Percentiles rank a stretch among this genome's conserved stretches.
Evolutionary conservation across 2,888 invertebrate species (phyloP).

Genomic region (Rhingia rostrata): DNA sequence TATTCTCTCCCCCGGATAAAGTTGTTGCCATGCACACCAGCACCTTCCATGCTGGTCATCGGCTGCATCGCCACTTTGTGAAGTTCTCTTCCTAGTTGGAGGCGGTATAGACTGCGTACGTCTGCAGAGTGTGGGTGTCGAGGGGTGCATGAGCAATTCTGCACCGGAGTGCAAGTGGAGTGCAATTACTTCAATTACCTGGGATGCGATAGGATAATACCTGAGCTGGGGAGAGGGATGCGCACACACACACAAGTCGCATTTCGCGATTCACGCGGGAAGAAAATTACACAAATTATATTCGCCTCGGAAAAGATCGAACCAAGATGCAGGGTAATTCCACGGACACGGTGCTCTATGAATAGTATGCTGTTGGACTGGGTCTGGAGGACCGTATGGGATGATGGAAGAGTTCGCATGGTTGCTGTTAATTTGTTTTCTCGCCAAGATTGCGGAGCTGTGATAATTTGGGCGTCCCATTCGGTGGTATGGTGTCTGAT

Average conservation of each 20-base stretch:
- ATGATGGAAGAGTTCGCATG: constrained; percentile 66
- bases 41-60: constrained; percentile 72
- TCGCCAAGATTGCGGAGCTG: constrained; percentile 68
- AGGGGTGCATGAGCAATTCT: constrained; percentile 13
- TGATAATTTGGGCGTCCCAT: constrained; percentile 70
- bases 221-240: constrained; percentile 15
- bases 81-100: constrained; percentile 60
- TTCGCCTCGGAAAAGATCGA: constrained; percentile 34
- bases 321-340: constrained; percentile 50
- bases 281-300: constrained; percentile 73
- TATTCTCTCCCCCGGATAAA: constrained; percentile 57
- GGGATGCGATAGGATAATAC: constrained; percentile 43
- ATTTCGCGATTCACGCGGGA: constrained; percentile 67
- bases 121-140: constrained; percentile 57
- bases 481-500: constrained; percentile 21
- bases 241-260: constrained; percentile 50
- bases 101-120: constrained; percentile 46
- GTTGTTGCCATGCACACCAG: constrained; percentile 64
- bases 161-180: constrained; percentile 66
- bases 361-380: constrained; percentile 6
- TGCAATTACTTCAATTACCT: constrained; percentile 74
- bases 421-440: constrained; percentile 74
- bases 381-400: constrained; percentile 30
- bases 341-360: constrained; percentile 29
- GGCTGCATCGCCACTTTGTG: constrained; percentile 57